A percentile compares a stretch with the other conserved stretches of the same genome.
phyloP scores from a whole-genome alignment of 2,113 vertebrate species.

The Eurystomus gularis region DNA sequence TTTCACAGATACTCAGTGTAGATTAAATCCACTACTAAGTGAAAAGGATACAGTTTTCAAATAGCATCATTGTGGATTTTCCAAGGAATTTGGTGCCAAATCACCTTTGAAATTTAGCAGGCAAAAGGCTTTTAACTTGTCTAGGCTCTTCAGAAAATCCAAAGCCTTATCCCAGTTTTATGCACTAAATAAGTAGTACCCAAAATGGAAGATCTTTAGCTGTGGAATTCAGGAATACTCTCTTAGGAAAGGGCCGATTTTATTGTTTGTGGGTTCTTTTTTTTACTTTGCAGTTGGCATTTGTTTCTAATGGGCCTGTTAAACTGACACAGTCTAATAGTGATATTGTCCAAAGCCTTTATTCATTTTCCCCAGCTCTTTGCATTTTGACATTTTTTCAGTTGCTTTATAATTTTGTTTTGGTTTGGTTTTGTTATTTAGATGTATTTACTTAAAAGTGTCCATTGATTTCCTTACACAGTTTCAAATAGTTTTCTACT shows the following conservation, averaged over 20 bases:
- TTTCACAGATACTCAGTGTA: background rate
- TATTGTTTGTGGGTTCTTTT: background rate
- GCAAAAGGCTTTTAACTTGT: background rate
- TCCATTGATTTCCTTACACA: background rate
- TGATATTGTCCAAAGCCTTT: background rate
- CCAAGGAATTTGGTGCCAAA: background rate
- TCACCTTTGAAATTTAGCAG: background rate
- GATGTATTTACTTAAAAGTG: background rate
- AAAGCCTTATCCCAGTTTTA: background rate
- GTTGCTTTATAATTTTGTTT: background rate
- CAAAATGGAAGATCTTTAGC: background rate
- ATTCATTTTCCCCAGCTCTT: background rate
- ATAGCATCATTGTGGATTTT: background rate
- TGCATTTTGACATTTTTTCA: background rate
- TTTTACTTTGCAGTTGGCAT: background rate
- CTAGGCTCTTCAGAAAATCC: background rate
- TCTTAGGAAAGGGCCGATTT: background rate
- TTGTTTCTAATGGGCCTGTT: background rate
- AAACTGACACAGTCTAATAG: background rate
- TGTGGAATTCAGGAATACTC: background rate
- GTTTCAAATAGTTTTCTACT: background rate
- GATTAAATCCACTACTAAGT: background rate
- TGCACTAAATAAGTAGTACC: background rate
- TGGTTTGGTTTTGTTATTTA: background rate
- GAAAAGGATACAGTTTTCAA: background rate